Evolutionary conservation across 1,140 invertebrate genomes (phyloP), one percentile per base, ranked within the genome.

Genomic region (Hycleus phaleratus): DNA sequence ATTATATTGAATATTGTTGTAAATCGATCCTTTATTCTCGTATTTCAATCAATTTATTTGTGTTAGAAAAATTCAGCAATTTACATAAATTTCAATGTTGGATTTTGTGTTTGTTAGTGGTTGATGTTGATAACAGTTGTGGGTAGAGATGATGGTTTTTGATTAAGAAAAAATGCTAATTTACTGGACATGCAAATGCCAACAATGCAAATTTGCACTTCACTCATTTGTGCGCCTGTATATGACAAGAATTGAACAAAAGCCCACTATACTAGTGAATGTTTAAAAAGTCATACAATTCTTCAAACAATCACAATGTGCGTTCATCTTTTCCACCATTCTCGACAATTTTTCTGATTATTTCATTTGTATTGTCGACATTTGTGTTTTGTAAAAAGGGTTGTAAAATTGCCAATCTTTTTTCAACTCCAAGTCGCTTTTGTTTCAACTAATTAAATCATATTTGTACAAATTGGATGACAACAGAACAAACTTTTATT

Each of bases 131-230:
- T 18, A 18, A 18, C 18, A 32, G 4, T 32, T 4, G 32, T 32
- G 32, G 4, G 32, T 32, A 5, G 32, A 32, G 32, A 32, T 32
- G 32, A 7, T 32, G 32, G 7, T 32, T 32, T 4, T 4, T 32
- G 32, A 7, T 32, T 32, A 26, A 38, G 48, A 46, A 56, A 56
- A 53, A 56, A 56, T 56, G 54, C 46, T 56, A 56, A 56, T 56
- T 56, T 46, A 56, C 32, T 56, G 54, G 54, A 48, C 54, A 56
- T 56, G 54, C 46, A 56, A 56, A 56, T 56, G 46, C 42, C 47
- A n/a, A 49, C 54, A 56, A 56, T 56, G 54, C 54, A 56, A 56
- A 56, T 56, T 56, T 56, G 54, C 48, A 56, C 54, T 53, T 56
- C 46, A 56, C 11, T 56, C 54, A 48, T 38, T 56, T 18, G 18